Evolutionary conservation across 2,113 vertebrate genomes (phyloP).

Genomic region (Cephalopterus ornatus): DNA sequence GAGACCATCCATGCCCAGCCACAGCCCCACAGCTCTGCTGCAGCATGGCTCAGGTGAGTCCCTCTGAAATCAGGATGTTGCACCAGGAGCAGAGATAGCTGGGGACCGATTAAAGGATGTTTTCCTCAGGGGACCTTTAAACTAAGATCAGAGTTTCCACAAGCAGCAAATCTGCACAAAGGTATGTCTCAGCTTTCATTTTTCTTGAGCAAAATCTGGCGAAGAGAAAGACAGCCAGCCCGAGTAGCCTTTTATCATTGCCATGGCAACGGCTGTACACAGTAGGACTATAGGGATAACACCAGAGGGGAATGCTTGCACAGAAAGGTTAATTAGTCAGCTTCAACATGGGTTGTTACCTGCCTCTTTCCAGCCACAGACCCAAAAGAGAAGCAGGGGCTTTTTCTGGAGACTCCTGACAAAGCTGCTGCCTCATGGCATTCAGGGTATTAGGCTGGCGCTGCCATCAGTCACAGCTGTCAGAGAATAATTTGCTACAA

Average conservation of each 20-base stretch:
- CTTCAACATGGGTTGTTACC: not conserved
- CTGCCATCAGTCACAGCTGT: not conserved
- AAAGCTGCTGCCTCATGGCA: not conserved
- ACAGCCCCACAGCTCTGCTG: not conserved
- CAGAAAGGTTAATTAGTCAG: not conserved
- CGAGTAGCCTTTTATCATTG: not conserved
- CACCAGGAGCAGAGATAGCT: not conserved
- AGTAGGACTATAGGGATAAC: not conserved
- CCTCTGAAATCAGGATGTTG: not conserved
- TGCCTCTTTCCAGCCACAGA: not conserved
- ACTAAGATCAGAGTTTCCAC: not conserved
- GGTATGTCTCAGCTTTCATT: not conserved
- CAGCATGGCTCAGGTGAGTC: fast-evolving
- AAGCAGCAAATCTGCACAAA: not conserved
- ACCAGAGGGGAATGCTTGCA: not conserved
- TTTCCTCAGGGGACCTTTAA: not conserved
- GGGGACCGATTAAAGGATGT: not conserved
- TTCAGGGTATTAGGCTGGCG: not conserved
- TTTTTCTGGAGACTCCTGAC: not conserved
- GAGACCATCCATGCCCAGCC: not conserved
- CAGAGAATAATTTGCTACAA: not conserved
- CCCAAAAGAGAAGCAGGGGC: not conserved
- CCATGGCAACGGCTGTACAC: not conserved
- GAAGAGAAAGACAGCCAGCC: not conserved
- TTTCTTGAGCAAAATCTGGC: not conserved